Base-by-base conservation (phyloP, 2,797 vertebrate species). In the Hyperoplus lanceolatus region DNA sequence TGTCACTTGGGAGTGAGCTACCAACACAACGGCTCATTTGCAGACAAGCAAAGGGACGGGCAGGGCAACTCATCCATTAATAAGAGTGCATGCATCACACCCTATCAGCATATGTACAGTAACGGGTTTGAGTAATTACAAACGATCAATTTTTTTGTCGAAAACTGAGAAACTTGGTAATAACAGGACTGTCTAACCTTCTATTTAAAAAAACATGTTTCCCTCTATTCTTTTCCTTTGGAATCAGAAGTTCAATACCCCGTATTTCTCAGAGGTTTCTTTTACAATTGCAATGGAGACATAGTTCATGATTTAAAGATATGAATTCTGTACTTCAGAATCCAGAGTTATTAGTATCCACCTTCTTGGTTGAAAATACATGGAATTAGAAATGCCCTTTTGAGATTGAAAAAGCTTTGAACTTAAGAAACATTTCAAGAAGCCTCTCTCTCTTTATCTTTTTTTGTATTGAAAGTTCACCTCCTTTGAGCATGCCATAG, bases 301-400 rank as follows among this genome's bases (percentile, higher is more conserved):
- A 70, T 67, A 84, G 83, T 91, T 92, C 90, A 90, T 93, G 80
- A 92, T 89, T 92, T 91, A 92, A 92, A 90, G 91, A 92, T 91
- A 93, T 86, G 86, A 93, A 90, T 91, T 93, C 87, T 92, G 87
- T 89, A 85, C 88, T 91, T 92, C 86, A 92, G 92, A 89, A 88
- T 92, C 86, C 82, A 76, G 80, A 92, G 91, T 89, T 91, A 94
- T 90, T 94, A 92, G 91, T 87, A 89, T 89, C 88, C 85, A 92
- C 87, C 90, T 91, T 94, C 87, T 77, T 85, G 87, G 88, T 66
- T 83, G 88, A 93, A 95, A 96, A 96, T 95, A 96, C 94, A 94
- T 71, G 86, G 81, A 96, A 97, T 97, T 96, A 97, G 97, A 97
- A 97, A 98, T 98, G 96, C 96, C 95, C 96, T 97, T 98, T 98